Evolutionary conservation across 2,888 invertebrate genomes (phyloP), one percentile per base, ranked within the genome.

Genomic region (Rhamphomyia laevipes): DNA sequence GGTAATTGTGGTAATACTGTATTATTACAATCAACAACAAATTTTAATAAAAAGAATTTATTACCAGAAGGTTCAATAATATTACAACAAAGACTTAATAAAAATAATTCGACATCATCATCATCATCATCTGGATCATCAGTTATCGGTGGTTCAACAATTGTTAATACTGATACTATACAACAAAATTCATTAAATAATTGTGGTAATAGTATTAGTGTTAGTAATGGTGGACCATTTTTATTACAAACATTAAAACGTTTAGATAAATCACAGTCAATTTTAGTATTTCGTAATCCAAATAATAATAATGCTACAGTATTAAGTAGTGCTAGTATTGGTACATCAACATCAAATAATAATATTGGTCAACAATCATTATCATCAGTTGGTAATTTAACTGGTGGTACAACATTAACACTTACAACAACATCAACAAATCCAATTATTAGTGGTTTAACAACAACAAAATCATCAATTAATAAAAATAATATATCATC

Each of bases 211-310:
- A 27, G 23, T 27, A 27, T 27, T 27, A 7, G 23, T 27, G 23
- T 27, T 27, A 27, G 9, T 27, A 27, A 7, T 7, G 55, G 55
- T 47, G 57, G 56, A 37, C 70, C 70, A 2, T 70, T 70, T 59
- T 65, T 70, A 48, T 56, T 70, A 55, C 70, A 70, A 57, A 70
- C 70, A 43, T 61, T 70, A 30, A 70, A 70, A 56, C 68, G 70
- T 27, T 59, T 70, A 50, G 70, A 70, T 59, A 70, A 70, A 58
- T 69, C 70, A 0, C 70, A 70, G 55, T 69, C 70, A 47, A 70
- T 70, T 45, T 56, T 70, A 52, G 69, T 70, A 35, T 68, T 70
- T 58, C 63, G 70, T 46, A 67, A 67, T 53, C 59, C 65, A 16
- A 58, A 55, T 47, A 53, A 49, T 47, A 60, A 58, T 51, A 7